These are phyloP conservation scores for Eulacestoma nigropectus DNA, from an alignment of 2,113 vertebrate species.

Conservation along the genomic window DNA sequence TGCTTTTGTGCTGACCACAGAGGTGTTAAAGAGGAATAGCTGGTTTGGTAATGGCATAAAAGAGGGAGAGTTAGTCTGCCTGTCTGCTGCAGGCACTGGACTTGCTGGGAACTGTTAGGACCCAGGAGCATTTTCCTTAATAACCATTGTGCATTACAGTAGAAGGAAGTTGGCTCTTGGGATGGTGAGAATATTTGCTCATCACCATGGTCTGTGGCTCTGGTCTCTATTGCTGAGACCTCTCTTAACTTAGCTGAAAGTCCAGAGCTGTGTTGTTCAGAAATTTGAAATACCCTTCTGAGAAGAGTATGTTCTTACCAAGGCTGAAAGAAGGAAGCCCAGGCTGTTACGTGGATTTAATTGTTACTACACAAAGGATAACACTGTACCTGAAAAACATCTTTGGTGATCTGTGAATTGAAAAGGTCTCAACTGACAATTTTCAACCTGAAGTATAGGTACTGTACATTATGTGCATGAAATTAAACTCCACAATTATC, in stretches of 20 bases:
- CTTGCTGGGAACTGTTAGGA: background rate
- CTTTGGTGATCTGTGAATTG: background rate
- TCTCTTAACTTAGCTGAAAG: background rate
- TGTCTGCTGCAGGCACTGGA: background rate
- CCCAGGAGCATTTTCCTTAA: background rate
- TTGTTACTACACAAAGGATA: background rate
- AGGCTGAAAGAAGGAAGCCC: background rate
- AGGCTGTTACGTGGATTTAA: background rate
- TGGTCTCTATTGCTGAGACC: background rate
- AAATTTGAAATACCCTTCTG: background rate
- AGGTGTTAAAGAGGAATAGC: slow-evolving; percentile 20
- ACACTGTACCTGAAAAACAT: background rate
- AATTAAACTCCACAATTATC: background rate
- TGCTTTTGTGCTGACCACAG: slow-evolving; percentile 11
- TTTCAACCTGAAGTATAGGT: background rate
- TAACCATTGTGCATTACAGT: background rate
- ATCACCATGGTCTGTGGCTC: background rate
- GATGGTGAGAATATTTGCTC: background rate
- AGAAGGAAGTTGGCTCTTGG: background rate
- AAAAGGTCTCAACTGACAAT: background rate
- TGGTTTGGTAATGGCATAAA: slow-evolving; percentile 1
- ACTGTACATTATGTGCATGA: background rate
- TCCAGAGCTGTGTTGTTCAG: background rate
- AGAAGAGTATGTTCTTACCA: background rate
- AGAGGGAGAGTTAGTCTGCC: background rate